Conservation (phyloP, 2,113 vertebrate species). For the Spheniscus mendiculus region DNA sequence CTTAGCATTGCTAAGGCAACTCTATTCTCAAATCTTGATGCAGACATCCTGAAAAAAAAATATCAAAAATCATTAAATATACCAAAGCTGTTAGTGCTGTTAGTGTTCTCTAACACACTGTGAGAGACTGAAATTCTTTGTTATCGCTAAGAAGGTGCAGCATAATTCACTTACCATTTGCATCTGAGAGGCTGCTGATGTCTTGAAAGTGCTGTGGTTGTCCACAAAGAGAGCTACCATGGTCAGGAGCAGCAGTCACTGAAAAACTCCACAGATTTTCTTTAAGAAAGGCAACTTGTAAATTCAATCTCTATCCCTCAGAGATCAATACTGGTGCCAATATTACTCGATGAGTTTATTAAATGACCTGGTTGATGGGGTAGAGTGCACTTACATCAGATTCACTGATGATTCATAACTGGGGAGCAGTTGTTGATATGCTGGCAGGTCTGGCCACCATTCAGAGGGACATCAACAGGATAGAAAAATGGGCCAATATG, state of each 20-base stretch:
- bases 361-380: not conserved
- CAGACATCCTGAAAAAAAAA: not conserved
- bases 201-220: not conserved
- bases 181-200: not conserved
- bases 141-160: not conserved
- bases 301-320: not conserved
- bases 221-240: not conserved
- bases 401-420: not conserved
- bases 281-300: not conserved
- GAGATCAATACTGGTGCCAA: not conserved
- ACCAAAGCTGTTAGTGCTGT: not conserved
- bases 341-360: not conserved
- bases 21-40: not conserved
- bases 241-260: rapidly evolving
- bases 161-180: not conserved
- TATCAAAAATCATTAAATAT: not conserved
- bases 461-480: not conserved
- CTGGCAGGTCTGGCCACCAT: not conserved
- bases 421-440: not conserved
- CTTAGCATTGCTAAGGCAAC: not conserved
- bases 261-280: not conserved
- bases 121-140: not conserved
- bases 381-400: not conserved
- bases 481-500: not conserved
- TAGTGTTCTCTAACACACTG: not conserved